These are phyloP conservation scores for Oncorhynchus clarkii DNA, from an alignment of 2,113 vertebrate genomes.

Conservation along the genomic window DNA sequence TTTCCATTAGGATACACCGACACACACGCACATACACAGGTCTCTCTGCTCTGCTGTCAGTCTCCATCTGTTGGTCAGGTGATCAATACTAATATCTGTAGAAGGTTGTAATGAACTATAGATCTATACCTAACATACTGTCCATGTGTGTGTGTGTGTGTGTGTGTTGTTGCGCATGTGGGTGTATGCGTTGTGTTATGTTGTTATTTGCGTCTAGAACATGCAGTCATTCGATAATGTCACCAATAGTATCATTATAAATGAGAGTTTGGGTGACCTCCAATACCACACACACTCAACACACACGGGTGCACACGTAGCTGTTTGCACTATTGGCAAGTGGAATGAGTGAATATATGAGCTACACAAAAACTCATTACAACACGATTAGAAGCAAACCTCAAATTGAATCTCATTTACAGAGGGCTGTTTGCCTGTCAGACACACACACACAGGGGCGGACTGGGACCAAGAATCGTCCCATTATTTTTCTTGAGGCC, in stretches of 20 bases:
- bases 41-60: slow-evolving; percentile 54
- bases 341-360: slow-evolving; percentile 75
- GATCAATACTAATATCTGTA: slow-evolving; percentile 67
- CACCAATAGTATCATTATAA: slow-evolving; percentile 63
- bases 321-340: slow-evolving; percentile 73
- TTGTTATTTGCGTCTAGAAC: slow-evolving; percentile 61
- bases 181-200: slow-evolving; percentile 12
- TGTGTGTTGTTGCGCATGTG: not conserved
- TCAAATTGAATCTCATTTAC: slow-evolving; percentile 76
- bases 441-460: slow-evolving; percentile 45
- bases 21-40: slow-evolving; percentile 27
- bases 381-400: slow-evolving; percentile 76
- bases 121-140: slow-evolving; percentile 59
- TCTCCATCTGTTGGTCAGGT: slow-evolving; percentile 67
- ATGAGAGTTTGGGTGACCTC: slow-evolving; percentile 69
- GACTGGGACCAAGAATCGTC: too few relatives aligned
- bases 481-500: too few relatives aligned
- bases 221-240: slow-evolving; percentile 59
- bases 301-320: slow-evolving; percentile 40
- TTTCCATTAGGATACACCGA: slow-evolving; percentile 23
- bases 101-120: slow-evolving; percentile 61
- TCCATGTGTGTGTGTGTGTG: slow-evolving; percentile 25
- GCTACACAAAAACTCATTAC: slow-evolving; percentile 77
- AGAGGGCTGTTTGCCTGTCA: slow-evolving; percentile 68
- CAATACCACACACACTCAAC: slow-evolving; percentile 39